Evolutionary conservation across 2,888 invertebrate genomes (phyloP).

Genomic region (Cryptocephalus primarius): DNA sequence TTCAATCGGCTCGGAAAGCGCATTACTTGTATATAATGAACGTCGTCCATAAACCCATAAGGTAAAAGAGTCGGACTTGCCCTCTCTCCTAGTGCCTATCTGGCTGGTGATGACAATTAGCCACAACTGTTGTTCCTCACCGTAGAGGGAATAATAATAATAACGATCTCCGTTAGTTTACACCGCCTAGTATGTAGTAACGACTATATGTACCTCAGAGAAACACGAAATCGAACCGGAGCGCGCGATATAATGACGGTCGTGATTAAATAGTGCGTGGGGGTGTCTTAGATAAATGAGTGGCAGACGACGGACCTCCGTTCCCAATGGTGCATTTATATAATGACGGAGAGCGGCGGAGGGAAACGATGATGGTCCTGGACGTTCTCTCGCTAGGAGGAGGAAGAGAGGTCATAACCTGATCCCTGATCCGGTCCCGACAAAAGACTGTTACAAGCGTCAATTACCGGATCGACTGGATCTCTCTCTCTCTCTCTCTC

Average conservation of each 20-base stretch:
- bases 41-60: too few species aligned
- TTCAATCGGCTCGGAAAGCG: too few species aligned
- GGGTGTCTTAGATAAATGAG: conserved; percentile 36
- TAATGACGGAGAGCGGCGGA: conserved; percentile 27
- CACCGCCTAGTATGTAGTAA: conserved; percentile 12
- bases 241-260: conserved; percentile 30
- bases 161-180: conserved; percentile 12
- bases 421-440: conserved; percentile 20
- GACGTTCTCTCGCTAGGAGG: conserved; percentile 1
- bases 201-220: conserved; percentile 19
- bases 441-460: too few species aligned
- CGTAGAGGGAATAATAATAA: conserved; percentile 17
- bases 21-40: too few species aligned
- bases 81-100: too few species aligned
- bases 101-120: background rate
- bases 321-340: conserved; percentile 36
- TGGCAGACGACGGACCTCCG: conserved; percentile 28
- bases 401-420: conserved; percentile 30
- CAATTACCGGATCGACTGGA: too few species aligned
- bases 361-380: background rate
- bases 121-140: conserved; percentile 9
- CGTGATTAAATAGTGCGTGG: conserved; percentile 29
- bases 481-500: too few species aligned
- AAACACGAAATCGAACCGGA: conserved; percentile 12
- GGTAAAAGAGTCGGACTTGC: too few species aligned